Evolutionary conservation across 1,140 invertebrate species (phyloP), one percentile per base, ranked within the genome.

Genomic region (Drosophila kanapiae): DNA sequence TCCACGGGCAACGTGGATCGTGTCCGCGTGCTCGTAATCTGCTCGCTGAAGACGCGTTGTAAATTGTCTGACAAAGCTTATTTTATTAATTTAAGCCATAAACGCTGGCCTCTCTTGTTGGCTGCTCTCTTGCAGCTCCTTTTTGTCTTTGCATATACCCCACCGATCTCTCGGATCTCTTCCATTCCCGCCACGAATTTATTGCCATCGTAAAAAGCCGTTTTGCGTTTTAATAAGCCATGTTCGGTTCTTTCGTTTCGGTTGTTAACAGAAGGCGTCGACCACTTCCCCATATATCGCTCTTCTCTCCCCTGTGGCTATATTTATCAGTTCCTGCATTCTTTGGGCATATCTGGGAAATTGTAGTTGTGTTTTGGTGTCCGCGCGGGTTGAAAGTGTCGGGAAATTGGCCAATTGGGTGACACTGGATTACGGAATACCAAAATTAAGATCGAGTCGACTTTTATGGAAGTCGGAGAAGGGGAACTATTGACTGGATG

Each of bases 1-100:
- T 40, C 37, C 57, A 40, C 40, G 42, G 38, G 51, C 65, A 49
- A 9, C 71, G 54, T 49, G 75, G 56, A 78, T 82, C 82, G 83
- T 91, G 87, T 78, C 88, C 80, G 85, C 84, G 80, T 91, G 87
- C 88, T 87, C 88, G 88, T 91, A 91, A 91, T 91, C 90, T 91
- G 90, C 91, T 90, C 90, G 90, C 91, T 91, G 90, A 91, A 91
- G 85, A 91, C 91, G 90, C 90, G 86, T 91, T 91, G 90, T 91
- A 91, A 91, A 91, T 91, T 91, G 85, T 90, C 90, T 91, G 90
- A 91, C 90, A 91, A 91, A 91, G 90, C 90, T 91, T 91, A 91
- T 91, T 91, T 91, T 91, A 91, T 91, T 91, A 91, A 91, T 91
- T 91, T 91, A 91, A 91, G 84, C 88, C 88, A 91, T 91, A 91